These are phyloP conservation scores for Clepsis dumicolana DNA, from an alignment of 2,888 invertebrate species.

Conservation along the genomic window DNA sequence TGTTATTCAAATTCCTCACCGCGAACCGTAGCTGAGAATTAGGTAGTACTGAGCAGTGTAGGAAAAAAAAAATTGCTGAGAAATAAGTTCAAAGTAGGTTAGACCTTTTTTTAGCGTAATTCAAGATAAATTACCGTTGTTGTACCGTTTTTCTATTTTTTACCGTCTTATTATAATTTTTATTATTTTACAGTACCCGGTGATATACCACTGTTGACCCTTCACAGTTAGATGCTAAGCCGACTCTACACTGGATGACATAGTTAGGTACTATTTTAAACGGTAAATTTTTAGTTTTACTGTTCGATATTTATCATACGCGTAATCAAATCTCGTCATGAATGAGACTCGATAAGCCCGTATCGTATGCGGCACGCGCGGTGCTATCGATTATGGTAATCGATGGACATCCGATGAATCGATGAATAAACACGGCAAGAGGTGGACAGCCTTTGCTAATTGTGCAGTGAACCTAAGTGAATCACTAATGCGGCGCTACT, in stretches of 20 bases:
- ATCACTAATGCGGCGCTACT: constrained; percentile 77
- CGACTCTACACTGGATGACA: not conserved
- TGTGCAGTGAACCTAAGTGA: constrained; percentile 82
- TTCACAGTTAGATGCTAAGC: not conserved
- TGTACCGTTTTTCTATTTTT: too few species aligned
- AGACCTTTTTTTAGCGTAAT: too few species aligned
- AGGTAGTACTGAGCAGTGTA: too few species aligned
- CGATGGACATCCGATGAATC: constrained; percentile 85
- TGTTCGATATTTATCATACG: constrained; percentile 8
- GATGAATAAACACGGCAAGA: constrained; percentile 76
- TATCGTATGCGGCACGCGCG: constrained; percentile 82
- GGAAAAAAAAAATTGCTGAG: too few species aligned
- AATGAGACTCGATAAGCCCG: constrained; percentile 47
- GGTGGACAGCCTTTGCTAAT: constrained; percentile 86
- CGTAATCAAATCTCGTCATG: constrained; percentile 35
- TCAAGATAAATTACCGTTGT: too few species aligned
- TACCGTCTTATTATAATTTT: too few species aligned
- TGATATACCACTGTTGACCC: not conserved
- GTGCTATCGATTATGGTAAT: constrained; percentile 85
- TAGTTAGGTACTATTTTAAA: not conserved
- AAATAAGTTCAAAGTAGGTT: too few species aligned
- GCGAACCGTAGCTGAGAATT: too few species aligned
- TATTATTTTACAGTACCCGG: not conserved
- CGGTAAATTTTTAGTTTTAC: not conserved
- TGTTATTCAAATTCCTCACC: too few species aligned